Conservation (phyloP, 2,888 invertebrate species). For the Mactromeris polynyma region DNA sequence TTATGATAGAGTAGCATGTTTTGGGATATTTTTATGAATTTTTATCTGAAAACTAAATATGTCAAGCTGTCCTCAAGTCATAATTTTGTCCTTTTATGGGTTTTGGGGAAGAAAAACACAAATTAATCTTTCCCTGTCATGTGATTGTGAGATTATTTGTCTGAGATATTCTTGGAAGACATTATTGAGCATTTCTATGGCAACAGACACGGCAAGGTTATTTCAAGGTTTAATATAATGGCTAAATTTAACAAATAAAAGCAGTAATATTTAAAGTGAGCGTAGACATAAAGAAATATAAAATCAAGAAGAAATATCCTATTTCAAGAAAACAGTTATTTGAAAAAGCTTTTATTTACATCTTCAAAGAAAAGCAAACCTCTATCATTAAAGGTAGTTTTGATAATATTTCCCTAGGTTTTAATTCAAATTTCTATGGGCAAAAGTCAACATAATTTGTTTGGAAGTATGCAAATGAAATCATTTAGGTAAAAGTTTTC, state of each 20-base stretch:
- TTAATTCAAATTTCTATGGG: too few species aligned
- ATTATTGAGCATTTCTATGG: neutral
- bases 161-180: neutral
- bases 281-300: too few species aligned
- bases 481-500: neutral
- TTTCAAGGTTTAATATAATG: neutral
- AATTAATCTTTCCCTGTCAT: neutral
- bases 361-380: too few species aligned
- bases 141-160: neutral
- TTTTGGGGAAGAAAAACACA: neutral
- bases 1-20: neutral
- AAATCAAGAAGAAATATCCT: too few species aligned
- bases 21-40: neutral
- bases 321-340: too few species aligned
- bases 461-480: neutral
- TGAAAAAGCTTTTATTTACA: too few species aligned
- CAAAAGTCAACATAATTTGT: too few species aligned
- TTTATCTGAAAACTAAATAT: neutral
- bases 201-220: neutral
- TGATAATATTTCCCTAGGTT: too few species aligned
- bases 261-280: too few species aligned
- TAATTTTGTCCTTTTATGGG: neutral
- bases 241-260: too few species aligned
- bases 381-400: too few species aligned
- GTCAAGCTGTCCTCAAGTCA: neutral